Base-by-base conservation (phyloP, 2,797 vertebrate genomes). In the Clarias platycephalus region DNA sequence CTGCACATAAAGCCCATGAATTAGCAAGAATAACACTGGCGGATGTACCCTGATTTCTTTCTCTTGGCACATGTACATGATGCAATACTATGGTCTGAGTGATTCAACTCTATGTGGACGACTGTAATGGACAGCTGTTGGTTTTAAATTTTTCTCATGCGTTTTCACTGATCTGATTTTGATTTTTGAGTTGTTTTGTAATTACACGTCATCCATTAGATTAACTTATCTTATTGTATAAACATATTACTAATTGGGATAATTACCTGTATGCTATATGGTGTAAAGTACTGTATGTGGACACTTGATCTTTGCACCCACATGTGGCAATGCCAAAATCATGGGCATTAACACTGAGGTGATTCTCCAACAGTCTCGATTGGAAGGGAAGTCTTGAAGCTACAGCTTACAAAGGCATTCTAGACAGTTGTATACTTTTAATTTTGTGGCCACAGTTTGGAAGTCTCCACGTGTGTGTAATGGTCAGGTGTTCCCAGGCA, bases 1-100 rank as follows among this genome's bases (percentile, higher is more conserved):
- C 67, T 62, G 64, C 31, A 81, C 68, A 80, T 26, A 31, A 44
- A 71, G 79, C 62, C 13, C 16, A 24, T 37, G 34, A 82, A 86
- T 66, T 70, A 49, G 64, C 66, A 37, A 53, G 76, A 64, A 77
- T 77, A 77, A 37, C 28, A 77, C 57, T 60, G 58, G 76, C 4
- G 1, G 15, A 40, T 78, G 24, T 78, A 13, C 57, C 26, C 74
- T 76, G 53, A 60, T 24, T 60, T 76, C 12, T 24, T 31, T 34
- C 0, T 12, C 57, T 76, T 34, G 28, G n/a, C 8, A 31, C 8
- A 9, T 26, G 0, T 74, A 9, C n/a, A 28, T 55, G 13, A 55
- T 75, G 26, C 68, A 60, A 40, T 71, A 18, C 44, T 20, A 44
- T 7, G 18, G 5, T 70, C 64, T 24, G 77, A 81, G 68, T 55